Conservation (phyloP, 2,888 invertebrate species). For the Lepidochitona cinerea region DNA sequence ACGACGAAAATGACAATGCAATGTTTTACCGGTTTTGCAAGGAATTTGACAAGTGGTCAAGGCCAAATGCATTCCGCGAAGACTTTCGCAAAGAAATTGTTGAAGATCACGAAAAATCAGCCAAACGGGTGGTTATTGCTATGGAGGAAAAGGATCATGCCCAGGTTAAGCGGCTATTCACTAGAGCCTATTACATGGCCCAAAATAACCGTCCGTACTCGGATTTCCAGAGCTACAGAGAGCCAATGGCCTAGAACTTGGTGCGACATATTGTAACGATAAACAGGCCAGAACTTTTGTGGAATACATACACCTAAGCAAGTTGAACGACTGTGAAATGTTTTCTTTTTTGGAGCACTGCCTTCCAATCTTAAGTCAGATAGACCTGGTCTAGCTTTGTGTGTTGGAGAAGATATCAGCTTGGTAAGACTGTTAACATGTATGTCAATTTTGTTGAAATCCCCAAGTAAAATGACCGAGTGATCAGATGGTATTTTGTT, state of each 20-base stretch:
- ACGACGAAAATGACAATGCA: background rate
- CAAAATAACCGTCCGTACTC: background rate
- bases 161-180: background rate
- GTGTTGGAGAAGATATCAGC: too few species aligned
- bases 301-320: too few species aligned
- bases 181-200: background rate
- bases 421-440: too few species aligned
- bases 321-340: too few species aligned
- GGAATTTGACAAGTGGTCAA: background rate
- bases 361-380: too few species aligned
- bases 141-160: background rate
- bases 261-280: too few species aligned
- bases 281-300: too few species aligned
- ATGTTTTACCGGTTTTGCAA: background rate
- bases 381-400: too few species aligned
- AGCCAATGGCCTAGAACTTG: background rate
- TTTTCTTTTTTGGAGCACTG: too few species aligned
- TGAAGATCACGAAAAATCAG: background rate
- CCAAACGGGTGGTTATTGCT: background rate
- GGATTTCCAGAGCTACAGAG: background rate
- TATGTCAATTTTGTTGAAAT: too few species aligned
- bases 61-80: background rate
- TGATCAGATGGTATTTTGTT: too few species aligned
- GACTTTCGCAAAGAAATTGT: background rate
- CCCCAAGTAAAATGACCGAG: too few species aligned